Conservation (phyloP, 1,140 invertebrate species). For the Marisa cornuarietis region DNA sequence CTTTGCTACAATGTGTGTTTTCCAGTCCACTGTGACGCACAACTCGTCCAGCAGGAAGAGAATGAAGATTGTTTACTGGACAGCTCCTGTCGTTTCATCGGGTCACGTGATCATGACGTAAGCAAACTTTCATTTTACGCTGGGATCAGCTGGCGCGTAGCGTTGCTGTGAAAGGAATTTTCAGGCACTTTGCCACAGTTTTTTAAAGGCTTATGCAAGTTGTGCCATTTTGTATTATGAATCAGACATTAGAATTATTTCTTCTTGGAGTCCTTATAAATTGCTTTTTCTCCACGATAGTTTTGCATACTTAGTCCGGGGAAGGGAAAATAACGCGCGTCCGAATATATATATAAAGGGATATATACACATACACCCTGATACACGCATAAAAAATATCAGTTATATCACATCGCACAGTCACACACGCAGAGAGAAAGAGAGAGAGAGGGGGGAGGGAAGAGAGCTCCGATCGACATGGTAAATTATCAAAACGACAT, state of each 20-base stretch:
- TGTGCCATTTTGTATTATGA: not conserved
- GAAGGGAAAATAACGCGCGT: too few species aligned
- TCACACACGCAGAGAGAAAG: too few species aligned
- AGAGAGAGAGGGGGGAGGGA: too few species aligned
- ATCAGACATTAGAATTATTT: not conserved
- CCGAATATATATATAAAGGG: too few species aligned
- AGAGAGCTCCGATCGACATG: too few species aligned
- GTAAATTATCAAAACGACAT: not conserved
- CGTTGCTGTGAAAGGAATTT: too few species aligned
- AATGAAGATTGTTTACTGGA: conserved; percentile 28
- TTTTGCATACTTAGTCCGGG: not conserved
- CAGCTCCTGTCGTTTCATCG: conserved; percentile 22
- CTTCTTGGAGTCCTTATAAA: too few species aligned
- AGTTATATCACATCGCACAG: too few species aligned
- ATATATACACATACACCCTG: too few species aligned
- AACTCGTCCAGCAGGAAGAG: conserved; percentile 17
- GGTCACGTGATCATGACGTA: conserved; percentile 35
- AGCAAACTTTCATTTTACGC: not conserved
- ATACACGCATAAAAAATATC: too few species aligned
- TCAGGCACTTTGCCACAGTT: not conserved
- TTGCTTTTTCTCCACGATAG: not conserved
- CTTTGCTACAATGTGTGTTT: not conserved
- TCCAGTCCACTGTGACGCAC: conserved; percentile 30
- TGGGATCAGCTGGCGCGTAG: not conserved
- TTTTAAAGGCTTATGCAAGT: not conserved